phyloP scores from a whole-genome alignment of 2,888 invertebrate genomes.

The Didymodactylos carnosus region DNA sequence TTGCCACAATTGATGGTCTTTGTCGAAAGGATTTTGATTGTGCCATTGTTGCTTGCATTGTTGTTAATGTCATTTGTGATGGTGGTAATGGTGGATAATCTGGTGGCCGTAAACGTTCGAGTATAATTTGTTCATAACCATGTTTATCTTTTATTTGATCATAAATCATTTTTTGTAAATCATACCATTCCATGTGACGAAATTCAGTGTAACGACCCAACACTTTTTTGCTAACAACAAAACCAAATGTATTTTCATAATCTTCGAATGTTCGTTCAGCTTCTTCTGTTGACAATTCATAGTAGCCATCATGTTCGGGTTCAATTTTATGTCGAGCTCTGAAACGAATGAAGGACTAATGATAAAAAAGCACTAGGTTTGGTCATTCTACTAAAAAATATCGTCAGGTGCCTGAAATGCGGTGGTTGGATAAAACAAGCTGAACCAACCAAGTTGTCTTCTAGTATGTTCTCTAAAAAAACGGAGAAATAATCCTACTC shows the following conservation, averaged over 20 bases:
- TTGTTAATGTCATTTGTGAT: neutral
- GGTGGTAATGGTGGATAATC: neutral
- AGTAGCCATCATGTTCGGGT: neutral
- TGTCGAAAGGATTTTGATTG: no score
- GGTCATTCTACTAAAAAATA: no score
- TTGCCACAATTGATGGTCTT: no score
- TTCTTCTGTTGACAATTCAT: neutral
- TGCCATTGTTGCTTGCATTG: no score
- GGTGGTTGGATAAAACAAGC: no score
- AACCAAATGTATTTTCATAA: conserved; percentile 2
- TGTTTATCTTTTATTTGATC: neutral
- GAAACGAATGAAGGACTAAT: no score
- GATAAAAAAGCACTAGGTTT: no score
- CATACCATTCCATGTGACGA: neutral
- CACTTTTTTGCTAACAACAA: neutral
- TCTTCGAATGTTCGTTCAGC: neutral
- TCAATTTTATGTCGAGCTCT: neutral
- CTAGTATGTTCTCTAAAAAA: no score
- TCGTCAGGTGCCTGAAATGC: no score
- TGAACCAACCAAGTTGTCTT: no score
- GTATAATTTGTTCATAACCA: neutral
- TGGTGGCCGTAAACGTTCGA: neutral
- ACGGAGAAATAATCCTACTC: no score
- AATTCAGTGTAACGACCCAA: neutral
- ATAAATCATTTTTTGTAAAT: neutral